Base-by-base conservation (phyloP, 2,113 vertebrate genomes). In the Emydura subglobosa region DNA sequence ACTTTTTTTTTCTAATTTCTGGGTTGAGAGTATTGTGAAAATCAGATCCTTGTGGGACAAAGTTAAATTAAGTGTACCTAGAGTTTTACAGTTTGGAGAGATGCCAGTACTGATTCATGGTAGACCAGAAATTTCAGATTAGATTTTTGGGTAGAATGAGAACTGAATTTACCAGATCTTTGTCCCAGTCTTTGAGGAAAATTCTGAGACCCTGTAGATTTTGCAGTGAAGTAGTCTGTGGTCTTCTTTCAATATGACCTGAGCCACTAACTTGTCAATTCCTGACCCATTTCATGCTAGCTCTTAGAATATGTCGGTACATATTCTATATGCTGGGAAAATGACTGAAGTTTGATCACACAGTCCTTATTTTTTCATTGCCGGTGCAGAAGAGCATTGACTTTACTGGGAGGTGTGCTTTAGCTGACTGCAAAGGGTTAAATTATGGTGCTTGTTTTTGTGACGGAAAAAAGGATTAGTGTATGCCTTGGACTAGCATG, bases 341-440 rank as follows among this genome's bases (percentile, higher is more conserved):
- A 16, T 13, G 57, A 22, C 10, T 82, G 65, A 57, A 9, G 2
- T 27, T 27, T 83, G 54, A 27, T 24, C 5, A 13, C 12, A 12
- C 74, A 22, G 24, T 61, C 42, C 16, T 54, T 24, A 0, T 2
- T 78, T 91, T 94, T 83, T 24, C 11, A 24, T 57, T 4, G 82
- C 22, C 85, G 3, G 14, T 59, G 54, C 49, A 50, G 21, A 68
- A 17, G 10, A 24, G 78, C 0, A 0, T 16, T 81, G 0, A 29
- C 44, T 22, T 74, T 81, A 25, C 8, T 78, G 83, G 14, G 27
- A 74, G 22, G 7, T 86, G 6, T 47, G 1, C 34, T 54, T 53
- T 6, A 72, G 5, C 14, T 53, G 81, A 34, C 72, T 81, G n/a
- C 13, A 12, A 87, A 86, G 82, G 6, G 91, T 96, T 95, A 93